These are phyloP conservation scores for Ascaphus truei DNA, from an alignment of 2,113 vertebrate genomes.

Conservation along the genomic window DNA sequence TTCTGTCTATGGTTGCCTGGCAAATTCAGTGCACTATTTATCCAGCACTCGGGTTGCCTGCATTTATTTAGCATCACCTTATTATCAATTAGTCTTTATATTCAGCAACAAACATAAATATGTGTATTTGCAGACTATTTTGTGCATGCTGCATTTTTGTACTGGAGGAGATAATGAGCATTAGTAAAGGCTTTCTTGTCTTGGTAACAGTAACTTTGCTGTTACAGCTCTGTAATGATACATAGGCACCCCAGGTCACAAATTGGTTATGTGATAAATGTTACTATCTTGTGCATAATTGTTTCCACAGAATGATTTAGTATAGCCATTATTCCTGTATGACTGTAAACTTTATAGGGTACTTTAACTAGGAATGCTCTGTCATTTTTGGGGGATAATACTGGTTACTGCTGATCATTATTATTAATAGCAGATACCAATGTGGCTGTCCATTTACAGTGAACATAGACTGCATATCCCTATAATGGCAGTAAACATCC, in stretches of 20 bases:
- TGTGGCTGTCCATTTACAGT: conserved; percentile 9
- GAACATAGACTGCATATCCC: conserved; percentile 6
- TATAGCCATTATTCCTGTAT: conserved; percentile 28
- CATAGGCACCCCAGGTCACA: conserved; percentile 33
- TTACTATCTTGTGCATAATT: conserved; percentile 34
- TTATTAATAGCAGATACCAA: conserved; percentile 20
- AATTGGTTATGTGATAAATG: conserved; percentile 34
- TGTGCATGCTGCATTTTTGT: conserved; percentile 11
- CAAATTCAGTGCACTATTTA: neutral
- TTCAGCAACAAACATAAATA: conserved; percentile 9
- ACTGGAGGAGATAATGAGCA: conserved; percentile 20
- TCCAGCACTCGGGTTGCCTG: conserved; percentile 6
- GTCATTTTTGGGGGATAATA: conserved; percentile 1
- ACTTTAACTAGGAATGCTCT: conserved; percentile 15
- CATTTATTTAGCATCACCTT: conserved; percentile 22
- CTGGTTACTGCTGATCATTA: conserved; percentile 26
- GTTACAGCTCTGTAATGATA: conserved; percentile 25
- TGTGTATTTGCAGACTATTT: conserved; percentile 1
- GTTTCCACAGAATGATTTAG: conserved; percentile 31
- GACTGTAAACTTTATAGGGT: conserved; percentile 18
- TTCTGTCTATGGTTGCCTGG: conserved; percentile 6
- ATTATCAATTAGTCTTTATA: conserved; percentile 26
- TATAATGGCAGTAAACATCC: conserved; percentile 6
- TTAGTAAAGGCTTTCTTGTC: conserved; percentile 28
- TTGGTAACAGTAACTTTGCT: conserved; percentile 6